phyloP scores from a whole-genome alignment of 2,113 vertebrate species.

The Chelonoidis abingdonii region DNA sequence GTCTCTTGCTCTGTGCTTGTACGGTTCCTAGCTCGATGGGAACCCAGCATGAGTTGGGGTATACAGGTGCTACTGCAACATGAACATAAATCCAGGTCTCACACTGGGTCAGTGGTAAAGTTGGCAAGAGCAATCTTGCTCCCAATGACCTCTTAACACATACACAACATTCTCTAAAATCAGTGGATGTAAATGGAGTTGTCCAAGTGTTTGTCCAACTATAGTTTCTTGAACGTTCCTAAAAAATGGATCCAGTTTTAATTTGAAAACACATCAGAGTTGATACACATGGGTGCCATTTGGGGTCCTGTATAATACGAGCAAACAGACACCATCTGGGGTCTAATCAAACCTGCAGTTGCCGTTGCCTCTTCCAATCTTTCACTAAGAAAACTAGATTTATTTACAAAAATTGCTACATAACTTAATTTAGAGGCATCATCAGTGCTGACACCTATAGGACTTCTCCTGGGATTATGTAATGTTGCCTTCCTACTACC shows the following conservation, averaged over 20 bases:
- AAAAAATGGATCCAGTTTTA: background rate
- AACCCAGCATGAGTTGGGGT: background rate
- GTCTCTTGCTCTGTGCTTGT: background rate
- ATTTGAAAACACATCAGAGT: background rate
- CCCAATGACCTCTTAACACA: background rate
- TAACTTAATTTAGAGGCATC: background rate
- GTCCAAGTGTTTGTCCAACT: background rate
- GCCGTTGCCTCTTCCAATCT: background rate
- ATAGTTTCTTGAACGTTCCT: background rate
- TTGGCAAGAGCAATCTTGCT: background rate
- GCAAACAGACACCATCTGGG: background rate
- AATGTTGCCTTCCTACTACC: background rate
- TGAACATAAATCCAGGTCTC: background rate
- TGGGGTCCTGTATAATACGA: background rate
- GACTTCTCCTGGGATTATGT: background rate
- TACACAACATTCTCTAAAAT: background rate
- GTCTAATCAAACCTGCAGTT: background rate
- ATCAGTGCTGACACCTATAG: background rate
- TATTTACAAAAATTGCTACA: background rate
- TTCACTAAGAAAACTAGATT: background rate
- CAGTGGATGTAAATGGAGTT: background rate
- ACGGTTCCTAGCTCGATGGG: background rate
- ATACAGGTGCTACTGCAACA: background rate
- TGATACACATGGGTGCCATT: background rate
- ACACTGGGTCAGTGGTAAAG: too few species aligned